Conservation (phyloP, 2,888 invertebrate genomes). For the Mythimna albipuncta region DNA sequence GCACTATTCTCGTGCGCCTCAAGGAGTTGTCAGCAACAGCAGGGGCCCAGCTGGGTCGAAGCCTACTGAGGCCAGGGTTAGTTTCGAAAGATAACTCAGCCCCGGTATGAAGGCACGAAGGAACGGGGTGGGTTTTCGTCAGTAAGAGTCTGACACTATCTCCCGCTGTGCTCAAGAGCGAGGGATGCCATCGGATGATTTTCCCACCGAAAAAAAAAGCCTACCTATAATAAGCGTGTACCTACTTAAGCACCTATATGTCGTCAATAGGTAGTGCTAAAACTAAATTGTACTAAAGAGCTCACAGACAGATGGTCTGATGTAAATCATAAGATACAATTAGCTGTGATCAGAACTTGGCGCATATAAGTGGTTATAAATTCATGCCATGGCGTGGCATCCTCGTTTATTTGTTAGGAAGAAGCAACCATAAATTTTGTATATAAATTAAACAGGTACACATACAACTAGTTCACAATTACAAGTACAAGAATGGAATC, state of each 20-base stretch:
- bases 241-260: background rate
- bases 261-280: slow-evolving; percentile 5
- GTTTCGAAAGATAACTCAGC: too few species aligned
- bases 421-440: slow-evolving; percentile 11
- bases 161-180: too few species aligned
- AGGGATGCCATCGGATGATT: too few species aligned
- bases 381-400: too few species aligned
- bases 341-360: slow-evolving; percentile 42
- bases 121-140: too few species aligned
- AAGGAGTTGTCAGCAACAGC: too few species aligned
- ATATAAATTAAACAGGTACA: slow-evolving; percentile 1
- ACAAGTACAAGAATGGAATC: background rate
- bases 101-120: too few species aligned
- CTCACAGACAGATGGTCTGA: slow-evolving; percentile 8
- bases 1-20: too few species aligned
- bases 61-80: too few species aligned
- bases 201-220: too few species aligned
- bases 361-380: slow-evolving; percentile 16
- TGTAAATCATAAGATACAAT: slow-evolving; percentile 39
- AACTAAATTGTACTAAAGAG: slow-evolving; percentile 9
- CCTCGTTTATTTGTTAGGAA: slow-evolving; percentile 23
- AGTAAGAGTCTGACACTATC: too few species aligned
- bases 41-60: too few species aligned
- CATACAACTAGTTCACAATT: background rate
- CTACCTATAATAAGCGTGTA: background rate